These are phyloP conservation scores for Pyrocephalus nanus DNA, from an alignment of 2,797 vertebrate genomes.

Conservation along the genomic window DNA sequence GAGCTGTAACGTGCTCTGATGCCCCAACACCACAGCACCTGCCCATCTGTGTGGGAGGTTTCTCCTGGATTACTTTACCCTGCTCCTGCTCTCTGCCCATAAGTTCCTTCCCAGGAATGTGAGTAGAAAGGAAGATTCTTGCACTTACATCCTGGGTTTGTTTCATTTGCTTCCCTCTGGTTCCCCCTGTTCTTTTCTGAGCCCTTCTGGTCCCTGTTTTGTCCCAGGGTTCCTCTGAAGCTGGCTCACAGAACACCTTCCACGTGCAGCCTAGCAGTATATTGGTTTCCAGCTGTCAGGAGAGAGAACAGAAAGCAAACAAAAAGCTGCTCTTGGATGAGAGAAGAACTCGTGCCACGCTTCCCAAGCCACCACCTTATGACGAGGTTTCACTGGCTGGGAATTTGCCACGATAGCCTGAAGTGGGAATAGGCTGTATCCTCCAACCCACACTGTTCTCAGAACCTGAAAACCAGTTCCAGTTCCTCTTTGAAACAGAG, in stretches of 20 bases:
- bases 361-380: conserved; percentile 4
- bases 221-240: not conserved
- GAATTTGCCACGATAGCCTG: not conserved
- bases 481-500: not conserved
- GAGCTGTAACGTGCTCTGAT: not conserved
- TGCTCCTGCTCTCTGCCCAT: not conserved
- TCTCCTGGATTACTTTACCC: not conserved
- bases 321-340: not conserved
- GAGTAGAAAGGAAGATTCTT: not conserved
- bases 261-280: rapidly evolving
- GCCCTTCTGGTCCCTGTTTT: not conserved
- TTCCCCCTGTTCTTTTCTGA: not conserved
- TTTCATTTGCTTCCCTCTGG: not conserved
- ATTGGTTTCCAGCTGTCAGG: not conserved
- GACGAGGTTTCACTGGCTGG: not conserved
- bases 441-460: not conserved
- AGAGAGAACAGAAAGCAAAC: not conserved
- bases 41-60: not conserved
- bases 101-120: not conserved
- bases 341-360: not conserved
- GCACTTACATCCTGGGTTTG: not conserved
- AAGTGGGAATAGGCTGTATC: not conserved
- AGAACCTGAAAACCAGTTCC: not conserved
- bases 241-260: not conserved
- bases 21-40: not conserved